Evolutionary conservation across 2,113 vertebrate genomes (phyloP).

Genomic region (Chionodraco myersi): DNA sequence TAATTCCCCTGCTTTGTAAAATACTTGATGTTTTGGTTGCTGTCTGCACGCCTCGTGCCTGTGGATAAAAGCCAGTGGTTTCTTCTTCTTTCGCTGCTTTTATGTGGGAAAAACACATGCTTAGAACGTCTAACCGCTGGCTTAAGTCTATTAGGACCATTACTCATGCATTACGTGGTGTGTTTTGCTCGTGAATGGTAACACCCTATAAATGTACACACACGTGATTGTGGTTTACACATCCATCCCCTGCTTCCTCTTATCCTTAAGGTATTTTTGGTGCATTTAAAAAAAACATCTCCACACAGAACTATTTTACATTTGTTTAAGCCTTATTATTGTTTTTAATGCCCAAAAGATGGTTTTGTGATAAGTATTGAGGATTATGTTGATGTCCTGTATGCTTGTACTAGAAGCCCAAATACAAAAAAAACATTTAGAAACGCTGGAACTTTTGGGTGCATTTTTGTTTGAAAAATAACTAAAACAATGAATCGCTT

Average conservation of each 20-base stretch:
- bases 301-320: not conserved
- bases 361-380: not conserved
- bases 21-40: constrained; percentile 17
- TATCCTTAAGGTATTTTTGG: constrained; percentile 22
- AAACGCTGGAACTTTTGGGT: not conserved
- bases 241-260: constrained; percentile 18
- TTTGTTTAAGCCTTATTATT: not conserved
- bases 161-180: constrained; percentile 21
- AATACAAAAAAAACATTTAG: not conserved
- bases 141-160: constrained; percentile 20
- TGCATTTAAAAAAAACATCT: not conserved
- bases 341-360: not conserved
- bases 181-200: constrained; percentile 23
- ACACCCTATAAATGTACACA: constrained; percentile 3
- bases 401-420: no score
- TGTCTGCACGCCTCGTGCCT: constrained; percentile 31
- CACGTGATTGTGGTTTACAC: not conserved
- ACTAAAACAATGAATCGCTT: no score
- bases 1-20: constrained; percentile 32
- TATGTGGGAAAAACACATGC: constrained; percentile 48
- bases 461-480: not conserved
- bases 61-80: constrained; percentile 42
- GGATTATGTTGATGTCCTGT: no score
- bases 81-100: constrained; percentile 43
- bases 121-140: constrained; percentile 13